Percentiles rank a stretch among this genome's conserved stretches.
phyloP scores from a whole-genome alignment of 2,888 invertebrate genomes.

The Philereme vetulata region DNA sequence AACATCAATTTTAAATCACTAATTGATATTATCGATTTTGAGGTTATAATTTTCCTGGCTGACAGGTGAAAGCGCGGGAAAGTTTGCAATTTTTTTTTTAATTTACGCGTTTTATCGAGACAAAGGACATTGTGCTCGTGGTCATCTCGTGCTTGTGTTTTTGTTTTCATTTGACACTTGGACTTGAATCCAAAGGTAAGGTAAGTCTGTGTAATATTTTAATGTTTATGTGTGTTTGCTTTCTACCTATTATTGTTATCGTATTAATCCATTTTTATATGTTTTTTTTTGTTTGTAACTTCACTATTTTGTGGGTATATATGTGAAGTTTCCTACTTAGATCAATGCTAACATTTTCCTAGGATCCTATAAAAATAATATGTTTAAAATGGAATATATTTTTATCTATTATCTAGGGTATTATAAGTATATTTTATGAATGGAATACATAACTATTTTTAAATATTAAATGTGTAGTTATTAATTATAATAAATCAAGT shows the following conservation, averaged over 20 bases:
- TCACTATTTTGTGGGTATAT: background rate
- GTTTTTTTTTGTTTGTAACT: background rate
- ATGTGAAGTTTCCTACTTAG: too few species aligned
- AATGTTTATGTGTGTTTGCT: background rate
- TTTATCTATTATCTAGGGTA: too few species aligned
- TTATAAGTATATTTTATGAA: too few species aligned
- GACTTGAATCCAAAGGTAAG: constrained; percentile 45
- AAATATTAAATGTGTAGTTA: too few species aligned
- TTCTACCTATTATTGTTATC: background rate
- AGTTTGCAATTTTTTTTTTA: constrained; percentile 32
- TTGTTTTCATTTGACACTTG: constrained; percentile 37
- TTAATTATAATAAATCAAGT: too few species aligned
- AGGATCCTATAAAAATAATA: too few species aligned
- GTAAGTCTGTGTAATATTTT: constrained; percentile 23
- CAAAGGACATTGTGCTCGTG: constrained; percentile 46
- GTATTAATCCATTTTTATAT: background rate
- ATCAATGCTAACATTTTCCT: too few species aligned
- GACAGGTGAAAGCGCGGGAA: constrained; percentile 50
- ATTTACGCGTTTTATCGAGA: constrained; percentile 25
- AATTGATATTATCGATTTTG: constrained; percentile 28
- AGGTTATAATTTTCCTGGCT: constrained; percentile 45
- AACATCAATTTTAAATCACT: constrained; percentile 20
- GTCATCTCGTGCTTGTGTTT: constrained; percentile 32
- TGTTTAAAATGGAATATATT: too few species aligned
- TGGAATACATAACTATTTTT: too few species aligned